Conservation (phyloP, 2,113 vertebrate species). For the Myotis lucifugus region DNA sequence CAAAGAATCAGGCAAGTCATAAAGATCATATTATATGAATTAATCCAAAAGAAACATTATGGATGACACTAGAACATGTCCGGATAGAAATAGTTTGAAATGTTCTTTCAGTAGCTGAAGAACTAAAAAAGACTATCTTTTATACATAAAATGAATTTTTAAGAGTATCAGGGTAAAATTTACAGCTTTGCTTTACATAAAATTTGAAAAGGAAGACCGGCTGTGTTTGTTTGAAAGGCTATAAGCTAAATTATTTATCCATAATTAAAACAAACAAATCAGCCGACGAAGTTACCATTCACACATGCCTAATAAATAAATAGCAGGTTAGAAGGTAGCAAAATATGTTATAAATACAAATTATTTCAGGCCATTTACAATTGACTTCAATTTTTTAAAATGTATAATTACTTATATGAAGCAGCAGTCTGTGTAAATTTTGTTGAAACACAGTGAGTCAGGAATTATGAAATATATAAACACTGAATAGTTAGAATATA, state of each 20-base stretch:
- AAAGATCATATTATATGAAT: neutral
- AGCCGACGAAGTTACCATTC: slow-evolving; percentile 38
- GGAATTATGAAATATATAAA: slow-evolving; percentile 23
- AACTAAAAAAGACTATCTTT: neutral
- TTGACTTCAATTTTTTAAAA: neutral
- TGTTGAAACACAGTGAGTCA: slow-evolving; percentile 39
- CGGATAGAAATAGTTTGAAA: neutral
- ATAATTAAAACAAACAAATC: slow-evolving; percentile 68
- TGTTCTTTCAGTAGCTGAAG: neutral
- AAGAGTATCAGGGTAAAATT: neutral
- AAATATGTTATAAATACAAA: slow-evolving; percentile 55
- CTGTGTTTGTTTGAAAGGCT: neutral
- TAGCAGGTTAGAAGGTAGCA: neutral
- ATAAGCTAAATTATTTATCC: slow-evolving; percentile 59
- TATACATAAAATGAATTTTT: slow-evolving; percentile 37
- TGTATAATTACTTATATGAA: slow-evolving; percentile 54
- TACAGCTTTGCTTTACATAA: neutral
- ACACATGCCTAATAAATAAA: slow-evolving; percentile 45
- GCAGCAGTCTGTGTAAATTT: neutral
- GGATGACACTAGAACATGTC: neutral
- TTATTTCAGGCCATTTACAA: slow-evolving; percentile 50
- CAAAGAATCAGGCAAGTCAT: neutral
- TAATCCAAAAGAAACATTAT: neutral
- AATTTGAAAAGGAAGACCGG: neutral
- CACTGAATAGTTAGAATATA: slow-evolving; percentile 57